Percentiles rank a stretch among this genome's conserved stretches.
These are phyloP conservation scores for Momotus momota DNA, from an alignment of 2,797 vertebrate species.

Conservation along the genomic window DNA sequence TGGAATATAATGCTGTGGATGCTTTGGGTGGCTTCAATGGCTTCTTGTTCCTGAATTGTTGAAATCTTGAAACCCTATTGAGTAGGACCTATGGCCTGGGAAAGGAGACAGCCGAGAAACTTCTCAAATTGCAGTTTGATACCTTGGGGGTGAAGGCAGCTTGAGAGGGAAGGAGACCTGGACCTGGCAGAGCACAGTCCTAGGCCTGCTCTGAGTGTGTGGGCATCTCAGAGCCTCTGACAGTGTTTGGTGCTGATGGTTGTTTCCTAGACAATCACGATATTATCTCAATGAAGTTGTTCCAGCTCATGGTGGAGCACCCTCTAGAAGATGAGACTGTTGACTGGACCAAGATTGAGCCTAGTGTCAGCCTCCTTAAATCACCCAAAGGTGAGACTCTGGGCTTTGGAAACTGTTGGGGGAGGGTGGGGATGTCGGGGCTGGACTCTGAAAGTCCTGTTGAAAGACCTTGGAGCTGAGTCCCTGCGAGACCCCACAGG, in stretches of 20 bases:
- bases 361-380: conserved; percentile 93
- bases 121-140: background rate
- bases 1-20: background rate
- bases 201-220: fast-evolving
- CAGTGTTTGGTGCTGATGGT: background rate
- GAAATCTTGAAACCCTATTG: background rate
- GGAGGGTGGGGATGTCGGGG: fast-evolving
- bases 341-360: conserved; percentile 98
- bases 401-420: fast-evolving
- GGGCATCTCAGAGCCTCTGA: background rate
- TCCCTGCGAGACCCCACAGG: fast-evolving
- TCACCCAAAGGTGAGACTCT: conserved; percentile 90
- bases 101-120: background rate
- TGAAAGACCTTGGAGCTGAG: fast-evolving
- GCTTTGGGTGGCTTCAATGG: background rate
- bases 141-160: background rate
- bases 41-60: background rate
- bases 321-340: conserved; percentile 90
- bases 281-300: conserved; percentile 98
- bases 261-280: conserved; percentile 92
- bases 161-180: background rate
- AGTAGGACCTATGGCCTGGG: fast-evolving
- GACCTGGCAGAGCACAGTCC: background rate
- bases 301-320: conserved; percentile 97
- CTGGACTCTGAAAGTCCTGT: background rate